Percentiles rank a stretch among this genome's conserved stretches.
Conservation (phyloP, 1,140 invertebrate species). For the Ceratina japonica region DNA sequence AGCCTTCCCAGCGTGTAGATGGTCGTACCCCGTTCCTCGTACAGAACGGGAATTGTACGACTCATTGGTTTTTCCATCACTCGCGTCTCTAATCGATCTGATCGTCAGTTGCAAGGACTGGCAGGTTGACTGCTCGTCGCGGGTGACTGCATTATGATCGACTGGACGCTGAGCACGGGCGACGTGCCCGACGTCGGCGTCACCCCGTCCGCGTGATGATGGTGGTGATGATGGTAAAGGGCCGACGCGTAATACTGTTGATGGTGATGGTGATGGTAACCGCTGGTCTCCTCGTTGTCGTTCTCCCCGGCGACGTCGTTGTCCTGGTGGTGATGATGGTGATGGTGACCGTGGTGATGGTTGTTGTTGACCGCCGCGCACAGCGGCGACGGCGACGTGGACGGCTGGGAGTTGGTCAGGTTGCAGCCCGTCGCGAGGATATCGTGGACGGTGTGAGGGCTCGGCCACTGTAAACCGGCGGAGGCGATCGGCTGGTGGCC, state of each 20-base stretch:
- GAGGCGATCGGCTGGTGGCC: constrained; percentile 79
- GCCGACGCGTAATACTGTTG: constrained; percentile 79
- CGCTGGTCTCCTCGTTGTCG: constrained; percentile 64
- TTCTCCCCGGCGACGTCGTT: constrained; percentile 47
- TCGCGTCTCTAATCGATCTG: not conserved
- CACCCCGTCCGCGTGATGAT: constrained; percentile 67
- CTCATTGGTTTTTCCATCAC: not conserved
- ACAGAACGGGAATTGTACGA: not conserved
- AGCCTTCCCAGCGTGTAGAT: not conserved
- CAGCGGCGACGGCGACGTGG: constrained; percentile 53
- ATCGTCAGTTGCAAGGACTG: constrained; percentile 72
- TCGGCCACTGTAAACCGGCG: constrained; percentile 79
- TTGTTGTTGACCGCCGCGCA: constrained; percentile 65
- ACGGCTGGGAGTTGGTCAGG: constrained; percentile 64
- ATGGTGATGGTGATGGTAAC: constrained; percentile 69
- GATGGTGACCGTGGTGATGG: constrained; percentile 60
- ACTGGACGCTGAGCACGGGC: constrained; percentile 62
- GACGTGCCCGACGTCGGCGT: constrained; percentile 47
- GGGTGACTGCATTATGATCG: constrained; percentile 70
- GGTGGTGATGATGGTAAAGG: constrained; percentile 76
- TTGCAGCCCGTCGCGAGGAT: constrained; percentile 80
- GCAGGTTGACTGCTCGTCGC: constrained; percentile 68
- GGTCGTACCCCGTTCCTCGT: not conserved
- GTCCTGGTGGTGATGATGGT: constrained; percentile 50
- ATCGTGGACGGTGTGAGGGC: constrained; percentile 86